Conservation (phyloP, 2,797 vertebrate species). For the Scarus forsteni region DNA sequence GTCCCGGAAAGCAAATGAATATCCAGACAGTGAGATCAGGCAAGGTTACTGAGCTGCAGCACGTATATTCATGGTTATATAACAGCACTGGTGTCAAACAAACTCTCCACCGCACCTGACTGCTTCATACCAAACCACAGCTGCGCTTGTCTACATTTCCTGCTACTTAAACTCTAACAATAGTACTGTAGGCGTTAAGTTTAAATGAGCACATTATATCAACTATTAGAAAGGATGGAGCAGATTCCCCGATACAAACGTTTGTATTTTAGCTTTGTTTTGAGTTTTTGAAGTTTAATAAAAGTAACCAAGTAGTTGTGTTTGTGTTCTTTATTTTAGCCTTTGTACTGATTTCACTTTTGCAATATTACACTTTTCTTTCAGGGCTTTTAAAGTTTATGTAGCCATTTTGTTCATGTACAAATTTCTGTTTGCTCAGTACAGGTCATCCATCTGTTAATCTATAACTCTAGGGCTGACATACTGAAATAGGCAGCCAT, state of each 20-base stretch:
- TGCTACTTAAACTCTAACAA: not conserved
- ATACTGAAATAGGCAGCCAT: too few relatives aligned
- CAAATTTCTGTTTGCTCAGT: too few relatives aligned
- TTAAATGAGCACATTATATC: too few relatives aligned
- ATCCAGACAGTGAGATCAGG: not conserved
- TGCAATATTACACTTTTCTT: too few relatives aligned
- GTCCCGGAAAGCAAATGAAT: not conserved
- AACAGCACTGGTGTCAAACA: conserved; percentile 18
- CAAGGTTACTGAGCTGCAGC: not conserved
- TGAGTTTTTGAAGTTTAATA: not conserved
- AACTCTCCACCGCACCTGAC: conserved; percentile 13
- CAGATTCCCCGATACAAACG: not conserved
- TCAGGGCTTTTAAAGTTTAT: too few relatives aligned
- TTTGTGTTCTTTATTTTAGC: too few relatives aligned
- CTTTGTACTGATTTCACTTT: too few relatives aligned
- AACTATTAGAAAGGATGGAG: too few relatives aligned
- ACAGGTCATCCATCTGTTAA: too few relatives aligned
- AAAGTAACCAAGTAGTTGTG: not conserved
- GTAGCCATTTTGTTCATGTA: too few relatives aligned
- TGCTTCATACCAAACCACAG: not conserved
- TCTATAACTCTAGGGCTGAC: too few relatives aligned
- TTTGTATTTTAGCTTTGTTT: not conserved
- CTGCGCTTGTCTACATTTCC: not conserved
- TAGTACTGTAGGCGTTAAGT: too few relatives aligned
- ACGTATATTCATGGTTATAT: not conserved